Conservation (phyloP, 2,113 vertebrate genomes). For the Tetrao urogallus region DNA sequence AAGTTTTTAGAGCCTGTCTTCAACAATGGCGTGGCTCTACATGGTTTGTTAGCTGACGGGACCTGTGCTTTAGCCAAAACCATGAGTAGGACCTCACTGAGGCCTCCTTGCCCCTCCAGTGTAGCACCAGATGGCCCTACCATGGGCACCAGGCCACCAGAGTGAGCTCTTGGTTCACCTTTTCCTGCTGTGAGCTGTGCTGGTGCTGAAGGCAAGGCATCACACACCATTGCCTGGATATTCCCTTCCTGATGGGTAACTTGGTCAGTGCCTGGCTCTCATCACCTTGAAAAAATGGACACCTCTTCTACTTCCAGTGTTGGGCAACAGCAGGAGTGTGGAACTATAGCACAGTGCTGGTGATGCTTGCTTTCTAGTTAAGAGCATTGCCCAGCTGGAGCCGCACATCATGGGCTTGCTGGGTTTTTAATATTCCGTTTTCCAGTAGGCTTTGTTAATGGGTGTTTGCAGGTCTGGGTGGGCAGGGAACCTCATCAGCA, state of each 20-base stretch:
- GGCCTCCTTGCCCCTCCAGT: background rate
- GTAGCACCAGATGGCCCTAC: background rate
- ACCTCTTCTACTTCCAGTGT: rapidly evolving
- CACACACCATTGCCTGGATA: rapidly evolving
- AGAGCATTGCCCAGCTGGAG: background rate
- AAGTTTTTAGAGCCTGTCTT: too few species aligned
- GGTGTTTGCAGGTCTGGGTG: background rate
- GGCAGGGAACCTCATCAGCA: background rate
- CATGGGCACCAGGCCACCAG: rapidly evolving
- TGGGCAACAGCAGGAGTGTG: background rate
- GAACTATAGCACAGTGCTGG: background rate
- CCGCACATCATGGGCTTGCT: background rate
- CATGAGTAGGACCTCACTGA: rapidly evolving
- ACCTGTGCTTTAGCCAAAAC: background rate
- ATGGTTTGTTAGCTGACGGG: background rate
- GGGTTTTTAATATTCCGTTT: background rate
- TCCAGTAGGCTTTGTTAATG: background rate
- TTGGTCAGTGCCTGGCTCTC: background rate
- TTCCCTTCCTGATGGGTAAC: background rate
- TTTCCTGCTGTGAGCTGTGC: rapidly evolving
- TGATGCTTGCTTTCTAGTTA: background rate
- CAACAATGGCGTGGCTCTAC: too few species aligned
- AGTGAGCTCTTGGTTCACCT: background rate
- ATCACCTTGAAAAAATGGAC: background rate
- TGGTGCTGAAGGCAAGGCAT: rapidly evolving